Conservation (phyloP, 2,888 invertebrate genomes). For the Dione juno region DNA sequence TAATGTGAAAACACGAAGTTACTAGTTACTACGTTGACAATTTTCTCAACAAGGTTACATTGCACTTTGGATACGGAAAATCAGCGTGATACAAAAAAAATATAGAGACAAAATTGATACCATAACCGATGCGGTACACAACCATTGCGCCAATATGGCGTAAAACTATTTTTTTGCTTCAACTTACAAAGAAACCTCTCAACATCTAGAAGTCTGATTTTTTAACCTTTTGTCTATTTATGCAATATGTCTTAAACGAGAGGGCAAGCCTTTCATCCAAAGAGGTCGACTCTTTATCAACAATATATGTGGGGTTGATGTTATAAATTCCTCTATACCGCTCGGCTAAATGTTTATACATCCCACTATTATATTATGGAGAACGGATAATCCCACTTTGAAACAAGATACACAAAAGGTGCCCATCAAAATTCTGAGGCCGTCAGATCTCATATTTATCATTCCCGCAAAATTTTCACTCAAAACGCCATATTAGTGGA, state of each 20-base stretch:
- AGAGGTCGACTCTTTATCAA: constrained; percentile 39
- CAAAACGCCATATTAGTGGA: constrained; percentile 62
- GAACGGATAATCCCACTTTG: constrained; percentile 75
- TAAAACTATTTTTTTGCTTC: neutral
- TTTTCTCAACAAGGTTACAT: too few relatives aligned
- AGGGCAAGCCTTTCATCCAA: constrained; percentile 20
- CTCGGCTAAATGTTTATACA: constrained; percentile 39
- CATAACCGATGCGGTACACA: too few relatives aligned
- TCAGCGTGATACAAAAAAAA: too few relatives aligned
- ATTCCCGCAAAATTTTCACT: constrained; percentile 78
- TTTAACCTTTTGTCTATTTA: constrained; percentile 19
- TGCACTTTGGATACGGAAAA: too few relatives aligned
- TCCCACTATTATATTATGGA: constrained; percentile 71
- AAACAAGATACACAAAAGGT: constrained; percentile 78
- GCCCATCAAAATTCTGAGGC: constrained; percentile 77
- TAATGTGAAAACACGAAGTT: too few relatives aligned
- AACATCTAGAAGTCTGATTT: neutral
- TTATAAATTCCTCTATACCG: constrained; percentile 45
- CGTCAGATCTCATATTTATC: constrained; percentile 75
- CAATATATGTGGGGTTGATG: constrained; percentile 41
- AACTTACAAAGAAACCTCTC: neutral
- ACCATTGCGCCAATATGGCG: too few relatives aligned
- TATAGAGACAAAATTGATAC: too few relatives aligned
- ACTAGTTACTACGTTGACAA: too few relatives aligned
- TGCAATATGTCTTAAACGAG: constrained; percentile 6